A percentile compares a stretch with the other conserved stretches of the same genome.
Evolutionary conservation across 2,113 vertebrate species (phyloP).

Genomic region (Neolamprologus modestus): DNA sequence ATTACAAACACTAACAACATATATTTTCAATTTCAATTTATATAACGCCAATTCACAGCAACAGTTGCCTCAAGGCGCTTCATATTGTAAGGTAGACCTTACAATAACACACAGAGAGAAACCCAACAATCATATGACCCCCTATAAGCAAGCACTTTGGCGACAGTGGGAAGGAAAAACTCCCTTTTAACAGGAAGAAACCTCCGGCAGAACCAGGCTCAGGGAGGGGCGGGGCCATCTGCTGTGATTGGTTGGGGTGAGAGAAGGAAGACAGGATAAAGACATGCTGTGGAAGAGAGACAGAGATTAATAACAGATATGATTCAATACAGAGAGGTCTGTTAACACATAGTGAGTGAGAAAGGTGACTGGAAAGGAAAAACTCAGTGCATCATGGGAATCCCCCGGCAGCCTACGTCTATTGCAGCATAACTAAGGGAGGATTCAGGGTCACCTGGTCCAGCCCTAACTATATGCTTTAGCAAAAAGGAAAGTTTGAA

Average conservation of each 20-base stretch:
- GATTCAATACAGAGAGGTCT: too few species aligned
- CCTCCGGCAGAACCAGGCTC: neutral
- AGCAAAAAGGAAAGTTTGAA: too few species aligned
- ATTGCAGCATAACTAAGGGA: too few species aligned
- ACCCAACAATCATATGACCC: neutral
- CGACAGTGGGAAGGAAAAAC: neutral
- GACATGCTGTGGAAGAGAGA: too few species aligned
- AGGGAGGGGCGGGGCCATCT: neutral
- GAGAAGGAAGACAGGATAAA: neutral
- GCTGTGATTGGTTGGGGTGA: rapidly evolving
- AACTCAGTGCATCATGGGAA: too few species aligned
- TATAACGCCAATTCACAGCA: neutral
- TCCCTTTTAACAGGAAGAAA: neutral
- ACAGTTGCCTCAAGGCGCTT: neutral
- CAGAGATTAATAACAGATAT: rapidly evolving
- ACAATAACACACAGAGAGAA: neutral
- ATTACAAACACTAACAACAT: neutral
- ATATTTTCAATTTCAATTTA: neutral
- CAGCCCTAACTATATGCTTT: too few species aligned
- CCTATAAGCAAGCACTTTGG: neutral
- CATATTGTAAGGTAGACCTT: neutral
- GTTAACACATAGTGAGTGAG: rapidly evolving
- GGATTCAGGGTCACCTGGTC: too few species aligned
- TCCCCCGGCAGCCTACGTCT: too few species aligned
- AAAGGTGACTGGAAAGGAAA: too few species aligned